A percentile compares a stretch with the other conserved stretches of the same genome.
Evolutionary conservation across 2,888 invertebrate species (phyloP).

Genomic region (Drosophila limbata): DNA sequence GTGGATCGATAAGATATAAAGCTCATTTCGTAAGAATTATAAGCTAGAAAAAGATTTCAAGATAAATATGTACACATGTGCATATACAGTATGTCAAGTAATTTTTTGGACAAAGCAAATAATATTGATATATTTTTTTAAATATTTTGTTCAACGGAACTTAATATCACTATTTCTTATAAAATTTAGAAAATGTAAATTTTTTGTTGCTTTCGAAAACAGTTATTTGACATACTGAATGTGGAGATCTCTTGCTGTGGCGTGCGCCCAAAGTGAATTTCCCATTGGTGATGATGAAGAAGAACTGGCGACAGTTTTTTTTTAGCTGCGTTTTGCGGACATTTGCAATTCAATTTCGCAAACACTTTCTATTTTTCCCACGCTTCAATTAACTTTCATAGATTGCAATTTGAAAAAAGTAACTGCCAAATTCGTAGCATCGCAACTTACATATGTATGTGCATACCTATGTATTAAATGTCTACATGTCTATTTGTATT

Average conservation of each 20-base stretch:
- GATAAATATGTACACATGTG: background rate
- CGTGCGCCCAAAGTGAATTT: slow-evolving; percentile 37
- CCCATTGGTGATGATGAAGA: slow-evolving; percentile 3
- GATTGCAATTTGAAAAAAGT: slow-evolving; percentile 37
- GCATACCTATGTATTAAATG: background rate
- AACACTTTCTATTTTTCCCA: slow-evolving; percentile 76
- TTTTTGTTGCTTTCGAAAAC: background rate
- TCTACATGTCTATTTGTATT: background rate
- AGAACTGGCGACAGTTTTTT: slow-evolving; percentile 42
- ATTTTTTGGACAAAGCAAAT: background rate
- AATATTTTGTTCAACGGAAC: background rate
- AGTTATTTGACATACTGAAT: background rate
- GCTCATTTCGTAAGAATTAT: slow-evolving; percentile 28
- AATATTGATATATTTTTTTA: background rate
- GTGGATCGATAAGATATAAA: slow-evolving; percentile 57
- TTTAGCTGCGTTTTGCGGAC: slow-evolving; percentile 4
- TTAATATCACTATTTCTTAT: background rate
- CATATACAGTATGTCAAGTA: slow-evolving; percentile 8
- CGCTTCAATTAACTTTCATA: slow-evolving; percentile 58
- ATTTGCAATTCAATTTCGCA: slow-evolving; percentile 54
- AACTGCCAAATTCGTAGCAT: slow-evolving; percentile 41
- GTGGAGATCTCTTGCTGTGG: slow-evolving; percentile 23
- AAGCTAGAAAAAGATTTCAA: slow-evolving; percentile 19
- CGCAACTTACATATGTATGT: background rate
- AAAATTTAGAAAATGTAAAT: background rate